These are phyloP conservation scores for Temnothorax nylanderi DNA, from an alignment of 1,140 invertebrate genomes.

Conservation along the genomic window DNA sequence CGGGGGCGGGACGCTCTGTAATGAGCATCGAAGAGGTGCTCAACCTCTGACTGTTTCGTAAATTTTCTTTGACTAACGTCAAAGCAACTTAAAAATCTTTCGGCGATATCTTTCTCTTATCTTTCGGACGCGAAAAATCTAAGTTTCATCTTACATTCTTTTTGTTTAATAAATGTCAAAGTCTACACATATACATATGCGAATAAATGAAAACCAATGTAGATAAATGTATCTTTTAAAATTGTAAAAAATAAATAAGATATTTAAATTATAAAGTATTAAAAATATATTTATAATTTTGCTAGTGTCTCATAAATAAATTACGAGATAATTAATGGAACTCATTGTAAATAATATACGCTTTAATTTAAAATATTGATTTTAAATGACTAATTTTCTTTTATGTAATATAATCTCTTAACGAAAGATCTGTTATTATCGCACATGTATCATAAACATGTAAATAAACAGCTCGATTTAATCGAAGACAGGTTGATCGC, in stretches of 20 bases:
- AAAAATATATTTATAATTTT: neutral
- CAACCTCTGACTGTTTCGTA: conserved; percentile 74
- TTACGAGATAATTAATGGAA: neutral
- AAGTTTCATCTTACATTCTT: neutral
- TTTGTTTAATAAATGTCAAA: neutral
- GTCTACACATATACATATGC: neutral
- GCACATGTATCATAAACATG: neutral
- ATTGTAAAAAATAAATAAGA: neutral
- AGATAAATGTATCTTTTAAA: neutral
- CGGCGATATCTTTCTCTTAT: neutral
- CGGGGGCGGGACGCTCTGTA: conserved; percentile 83
- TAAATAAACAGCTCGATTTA: neutral
- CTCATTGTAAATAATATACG: neutral
- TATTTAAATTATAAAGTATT: neutral
- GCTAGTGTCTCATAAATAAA: neutral
- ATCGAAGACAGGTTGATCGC: neutral
- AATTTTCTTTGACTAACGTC: conserved; percentile 50
- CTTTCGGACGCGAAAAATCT: neutral
- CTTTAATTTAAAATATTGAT: conserved; percentile 7
- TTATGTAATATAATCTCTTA: neutral
- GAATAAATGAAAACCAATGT: neutral
- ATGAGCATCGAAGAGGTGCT: conserved; percentile 84
- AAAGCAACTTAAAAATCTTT: conserved; percentile 1
- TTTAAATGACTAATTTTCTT: neutral
- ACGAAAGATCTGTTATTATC: neutral